Evolutionary conservation across 2,113 vertebrate genomes (phyloP).

Genomic region (Grantiella picta): DNA sequence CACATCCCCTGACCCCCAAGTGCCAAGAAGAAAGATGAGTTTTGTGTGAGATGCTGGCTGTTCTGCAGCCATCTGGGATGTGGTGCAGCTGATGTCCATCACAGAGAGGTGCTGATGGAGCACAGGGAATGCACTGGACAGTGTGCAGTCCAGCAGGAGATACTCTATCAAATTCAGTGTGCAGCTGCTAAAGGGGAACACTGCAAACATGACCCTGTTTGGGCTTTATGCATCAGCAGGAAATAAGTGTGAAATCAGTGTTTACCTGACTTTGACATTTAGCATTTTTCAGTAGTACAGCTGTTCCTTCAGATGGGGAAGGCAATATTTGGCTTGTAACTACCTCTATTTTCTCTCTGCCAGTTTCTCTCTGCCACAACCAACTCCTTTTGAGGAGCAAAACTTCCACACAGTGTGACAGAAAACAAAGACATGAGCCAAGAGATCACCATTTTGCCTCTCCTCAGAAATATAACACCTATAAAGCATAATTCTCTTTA

Average conservation of each 20-base stretch:
- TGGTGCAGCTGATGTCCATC: slow-evolving; percentile 32
- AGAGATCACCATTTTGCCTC: background rate
- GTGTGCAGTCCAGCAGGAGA: background rate
- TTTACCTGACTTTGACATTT: background rate
- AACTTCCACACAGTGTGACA: background rate
- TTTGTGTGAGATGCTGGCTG: background rate
- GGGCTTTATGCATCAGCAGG: background rate
- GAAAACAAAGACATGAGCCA: background rate
- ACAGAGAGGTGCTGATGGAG: background rate
- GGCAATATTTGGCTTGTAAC: background rate
- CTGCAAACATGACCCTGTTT: background rate
- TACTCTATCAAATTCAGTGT: background rate
- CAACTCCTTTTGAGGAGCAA: background rate
- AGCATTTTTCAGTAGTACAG: background rate
- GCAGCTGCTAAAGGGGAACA: background rate
- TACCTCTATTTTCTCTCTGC: background rate
- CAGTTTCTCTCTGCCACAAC: background rate
- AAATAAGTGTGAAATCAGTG: background rate
- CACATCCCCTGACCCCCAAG: background rate
- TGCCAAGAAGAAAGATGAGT: background rate
- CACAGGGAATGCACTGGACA: background rate
- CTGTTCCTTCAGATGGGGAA: background rate
- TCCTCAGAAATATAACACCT: background rate
- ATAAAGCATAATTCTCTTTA: background rate
- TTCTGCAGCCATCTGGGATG: background rate